Evolutionary conservation across 2,113 vertebrate genomes (phyloP).

Genomic region (Orthonyx spaldingii): DNA sequence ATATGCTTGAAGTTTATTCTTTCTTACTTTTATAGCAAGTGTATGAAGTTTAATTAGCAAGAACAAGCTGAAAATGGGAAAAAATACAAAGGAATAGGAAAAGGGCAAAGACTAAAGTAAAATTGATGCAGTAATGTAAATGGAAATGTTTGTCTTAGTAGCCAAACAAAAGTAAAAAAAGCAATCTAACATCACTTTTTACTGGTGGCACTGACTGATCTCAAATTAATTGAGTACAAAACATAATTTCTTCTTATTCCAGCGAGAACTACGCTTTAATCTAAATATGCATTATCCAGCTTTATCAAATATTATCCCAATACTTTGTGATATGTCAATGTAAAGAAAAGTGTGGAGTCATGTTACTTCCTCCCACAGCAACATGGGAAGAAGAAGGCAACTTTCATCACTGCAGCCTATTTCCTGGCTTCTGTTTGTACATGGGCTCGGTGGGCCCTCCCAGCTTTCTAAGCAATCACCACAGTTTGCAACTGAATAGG

Average conservation of each 20-base stretch:
- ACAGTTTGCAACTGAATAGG: background rate
- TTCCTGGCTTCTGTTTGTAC: background rate
- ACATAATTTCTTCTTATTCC: background rate
- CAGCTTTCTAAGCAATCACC: background rate
- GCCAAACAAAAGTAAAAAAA: background rate
- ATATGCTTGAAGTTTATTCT: background rate
- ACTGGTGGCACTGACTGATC: background rate
- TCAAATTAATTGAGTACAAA: background rate
- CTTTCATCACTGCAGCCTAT: background rate
- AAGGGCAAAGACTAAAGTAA: background rate
- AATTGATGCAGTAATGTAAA: background rate
- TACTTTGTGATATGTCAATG: background rate
- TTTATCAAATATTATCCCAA: background rate
- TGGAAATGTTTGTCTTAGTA: background rate
- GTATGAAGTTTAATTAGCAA: background rate
- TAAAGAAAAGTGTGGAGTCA: background rate
- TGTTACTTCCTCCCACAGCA: background rate
- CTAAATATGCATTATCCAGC: background rate
- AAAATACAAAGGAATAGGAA: background rate
- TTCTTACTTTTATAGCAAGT: background rate
- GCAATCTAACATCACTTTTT: background rate
- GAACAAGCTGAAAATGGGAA: background rate
- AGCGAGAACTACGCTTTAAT: background rate
- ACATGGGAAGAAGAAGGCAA: background rate
- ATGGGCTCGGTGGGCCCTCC: background rate